Conservation (phyloP, 1,140 invertebrate species). For the Procambarus clarkii region DNA sequence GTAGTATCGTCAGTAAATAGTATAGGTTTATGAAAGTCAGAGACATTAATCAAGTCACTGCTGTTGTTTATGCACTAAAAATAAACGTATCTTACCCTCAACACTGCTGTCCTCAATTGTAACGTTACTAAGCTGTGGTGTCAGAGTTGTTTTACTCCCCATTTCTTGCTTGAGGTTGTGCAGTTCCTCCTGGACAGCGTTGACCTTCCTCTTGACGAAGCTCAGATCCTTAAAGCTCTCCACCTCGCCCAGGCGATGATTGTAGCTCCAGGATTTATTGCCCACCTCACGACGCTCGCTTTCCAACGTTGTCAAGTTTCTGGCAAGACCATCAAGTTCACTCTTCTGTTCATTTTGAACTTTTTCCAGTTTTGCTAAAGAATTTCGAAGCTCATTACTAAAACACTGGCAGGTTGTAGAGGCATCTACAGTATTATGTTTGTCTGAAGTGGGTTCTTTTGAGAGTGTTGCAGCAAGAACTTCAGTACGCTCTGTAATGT, state of each 20-base stretch:
- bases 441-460: background rate
- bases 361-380: slow-evolving; percentile 15
- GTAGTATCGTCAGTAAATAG: too few relatives aligned
- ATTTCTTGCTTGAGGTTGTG: slow-evolving; percentile 15
- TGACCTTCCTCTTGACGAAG: slow-evolving; percentile 22
- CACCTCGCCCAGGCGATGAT: background rate
- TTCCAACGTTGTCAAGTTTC: slow-evolving; percentile 6
- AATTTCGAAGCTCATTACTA: background rate
- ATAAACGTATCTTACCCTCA: background rate
- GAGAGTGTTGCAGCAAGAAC: background rate
- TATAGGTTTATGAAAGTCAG: too few relatives aligned
- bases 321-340: background rate
- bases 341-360: slow-evolving; percentile 13
- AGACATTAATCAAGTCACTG: background rate
- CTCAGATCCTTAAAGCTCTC: slow-evolving; percentile 13
- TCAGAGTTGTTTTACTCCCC: background rate
- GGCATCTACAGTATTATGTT: background rate
- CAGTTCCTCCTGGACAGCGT: slow-evolving; percentile 15
- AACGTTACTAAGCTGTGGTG: background rate
- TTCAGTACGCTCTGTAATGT: background rate
- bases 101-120: background rate
- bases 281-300: background rate
- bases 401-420: slow-evolving; percentile 15
- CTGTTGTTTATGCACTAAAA: too few relatives aligned
- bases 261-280: background rate